Percentiles rank a stretch among this genome's conserved stretches.
Conservation (phyloP, 2,888 invertebrate genomes). For the Lithophane semibrunnea region DNA sequence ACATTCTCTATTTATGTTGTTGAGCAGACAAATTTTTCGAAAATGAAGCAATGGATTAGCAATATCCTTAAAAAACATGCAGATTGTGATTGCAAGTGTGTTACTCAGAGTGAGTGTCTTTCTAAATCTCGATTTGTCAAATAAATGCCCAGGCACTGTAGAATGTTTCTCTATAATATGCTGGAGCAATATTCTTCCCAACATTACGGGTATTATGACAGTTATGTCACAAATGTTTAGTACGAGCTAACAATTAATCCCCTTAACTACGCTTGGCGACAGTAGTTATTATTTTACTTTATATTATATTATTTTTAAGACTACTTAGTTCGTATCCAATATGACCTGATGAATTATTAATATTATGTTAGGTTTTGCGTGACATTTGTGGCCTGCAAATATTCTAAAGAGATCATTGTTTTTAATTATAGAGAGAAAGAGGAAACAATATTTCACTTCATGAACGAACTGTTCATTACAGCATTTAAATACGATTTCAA, state of each 20-base stretch:
- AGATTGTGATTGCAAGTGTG: too few relatives aligned
- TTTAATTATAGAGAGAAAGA: slow-evolving; percentile 44
- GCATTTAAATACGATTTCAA: slow-evolving; percentile 40
- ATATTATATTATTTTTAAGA: too few relatives aligned
- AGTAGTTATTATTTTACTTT: not conserved
- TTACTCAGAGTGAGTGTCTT: not conserved
- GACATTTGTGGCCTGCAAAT: not conserved
- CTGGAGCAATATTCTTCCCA: not conserved
- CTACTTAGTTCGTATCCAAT: not conserved
- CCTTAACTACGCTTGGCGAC: slow-evolving; percentile 18
- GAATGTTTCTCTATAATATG: slow-evolving; percentile 17
- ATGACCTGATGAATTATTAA: not conserved
- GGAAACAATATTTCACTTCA: slow-evolving; percentile 53
- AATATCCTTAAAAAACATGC: too few relatives aligned
- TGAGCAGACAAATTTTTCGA: too few relatives aligned
- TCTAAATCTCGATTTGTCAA: not conserved
- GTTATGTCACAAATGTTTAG: slow-evolving; percentile 30
- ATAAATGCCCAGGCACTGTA: not conserved
- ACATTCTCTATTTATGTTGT: too few relatives aligned
- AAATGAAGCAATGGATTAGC: too few relatives aligned
- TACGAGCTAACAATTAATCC: slow-evolving; percentile 29
- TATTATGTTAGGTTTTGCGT: not conserved
- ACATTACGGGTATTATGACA: slow-evolving; percentile 20
- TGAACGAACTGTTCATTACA: slow-evolving; percentile 37
- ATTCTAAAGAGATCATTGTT: slow-evolving; percentile 19